Evolutionary conservation across 1,140 invertebrate species (phyloP), one percentile per base, ranked within the genome.

Genomic region (Trichonephila clavata): DNA sequence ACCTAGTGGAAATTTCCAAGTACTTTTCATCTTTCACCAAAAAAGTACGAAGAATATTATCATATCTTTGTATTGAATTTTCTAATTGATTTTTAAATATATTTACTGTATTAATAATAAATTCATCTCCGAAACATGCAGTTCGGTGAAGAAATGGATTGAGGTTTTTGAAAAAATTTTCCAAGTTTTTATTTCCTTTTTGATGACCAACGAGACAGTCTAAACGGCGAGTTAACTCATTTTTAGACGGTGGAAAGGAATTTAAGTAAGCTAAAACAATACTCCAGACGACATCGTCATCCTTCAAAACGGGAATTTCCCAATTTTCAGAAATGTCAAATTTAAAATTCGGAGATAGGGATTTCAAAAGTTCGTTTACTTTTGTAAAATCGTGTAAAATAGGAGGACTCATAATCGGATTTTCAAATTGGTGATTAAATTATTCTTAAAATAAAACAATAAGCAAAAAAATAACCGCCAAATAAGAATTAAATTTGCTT

Each of bases 71-170:
- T 32, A 43, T 39, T 7, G 18, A 89, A n/a, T 68, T 5, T 57
- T 89, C 24, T 3, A 89, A 39, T n/a, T 13, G 24, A 8, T 50
- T 10, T 50, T 57, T 68, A 21, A 89, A 89, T 24, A 2, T 20
- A 20, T 39, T 6, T 7, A 89, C 61, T 5, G 71, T 3, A 5
- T 50, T 13, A 50, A 20, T 32, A 18, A 71, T 50, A n/a, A 24
- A 14, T 50, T 71, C 7, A 24, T 68, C 39, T 24, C n/a, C 24
- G 20, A 71, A 50, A 77, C 63, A 89, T 14, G 32, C 20, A 71
- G 20, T 71, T 27, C 43, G 43, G 6, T 68, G 21, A 71, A 89
- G 87, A 77, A 89, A 89, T 16, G 87, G 87, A 89, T 89, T 89
- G 32, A 27, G 24, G 13, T 39, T 68, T 68, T 68, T 24, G 4